These are phyloP conservation scores for Triplophysa dalaica DNA, from an alignment of 2,113 vertebrate genomes.

Conservation along the genomic window DNA sequence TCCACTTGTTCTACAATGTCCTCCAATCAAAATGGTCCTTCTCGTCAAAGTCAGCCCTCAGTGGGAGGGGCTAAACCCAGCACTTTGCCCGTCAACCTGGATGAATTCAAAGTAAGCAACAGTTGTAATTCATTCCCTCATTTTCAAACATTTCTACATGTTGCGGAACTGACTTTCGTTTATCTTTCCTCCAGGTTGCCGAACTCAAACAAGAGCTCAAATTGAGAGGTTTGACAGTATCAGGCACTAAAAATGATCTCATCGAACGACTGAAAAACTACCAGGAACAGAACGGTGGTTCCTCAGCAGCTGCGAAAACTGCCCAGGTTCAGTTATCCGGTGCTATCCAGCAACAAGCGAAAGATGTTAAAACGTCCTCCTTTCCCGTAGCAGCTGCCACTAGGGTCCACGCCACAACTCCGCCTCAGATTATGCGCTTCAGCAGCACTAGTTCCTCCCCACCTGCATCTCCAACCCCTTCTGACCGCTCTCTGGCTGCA, in stretches of 20 bases:
- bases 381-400: slow-evolving; percentile 74
- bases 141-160: not conserved
- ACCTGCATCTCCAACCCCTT: slow-evolving; percentile 88
- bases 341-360: slow-evolving; percentile 43
- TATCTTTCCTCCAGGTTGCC: slow-evolving; percentile 78
- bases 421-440: slow-evolving; percentile 80
- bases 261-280: slow-evolving; percentile 90
- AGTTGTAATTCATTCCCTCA: not conserved
- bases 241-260: slow-evolving; percentile 91
- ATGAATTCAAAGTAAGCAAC: slow-evolving; percentile 88
- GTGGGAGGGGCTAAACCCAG: slow-evolving; percentile 76
- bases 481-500: slow-evolving; percentile 81
- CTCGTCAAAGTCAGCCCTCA: slow-evolving; percentile 76
- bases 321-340: slow-evolving; percentile 37
- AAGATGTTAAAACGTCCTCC: slow-evolving; percentile 74
- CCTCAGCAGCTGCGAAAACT: slow-evolving; percentile 53
- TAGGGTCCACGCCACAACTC: slow-evolving; percentile 52
- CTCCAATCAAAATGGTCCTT: slow-evolving; percentile 68
- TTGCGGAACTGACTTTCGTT: slow-evolving; percentile 22
- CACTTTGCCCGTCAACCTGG: slow-evolving; percentile 86
- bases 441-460: slow-evolving; percentile 92
- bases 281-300: slow-evolving; percentile 80
- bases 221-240: slow-evolving; percentile 87
- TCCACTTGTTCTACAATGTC: slow-evolving; percentile 60
- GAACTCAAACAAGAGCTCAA: slow-evolving; percentile 96